A percentile compares a stretch with the other conserved stretches of the same genome.
These are phyloP conservation scores for Prosopocoilus inquinatus DNA, from an alignment of 2,888 invertebrate genomes.

Conservation along the genomic window DNA sequence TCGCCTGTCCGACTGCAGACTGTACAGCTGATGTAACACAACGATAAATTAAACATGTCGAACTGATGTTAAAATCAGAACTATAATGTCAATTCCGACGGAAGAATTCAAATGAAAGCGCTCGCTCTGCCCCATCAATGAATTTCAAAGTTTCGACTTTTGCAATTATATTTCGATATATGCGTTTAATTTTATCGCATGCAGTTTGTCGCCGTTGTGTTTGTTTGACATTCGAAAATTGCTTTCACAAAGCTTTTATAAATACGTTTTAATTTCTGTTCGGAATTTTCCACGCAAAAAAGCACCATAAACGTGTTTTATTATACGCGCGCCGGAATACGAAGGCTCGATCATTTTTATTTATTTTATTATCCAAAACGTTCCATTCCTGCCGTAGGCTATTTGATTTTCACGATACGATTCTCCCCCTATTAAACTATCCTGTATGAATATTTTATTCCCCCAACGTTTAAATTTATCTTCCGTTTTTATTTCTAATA, in stretches of 20 bases:
- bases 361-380: not conserved
- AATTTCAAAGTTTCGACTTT: not conserved
- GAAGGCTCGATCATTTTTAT: not conserved
- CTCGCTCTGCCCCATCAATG: not conserved
- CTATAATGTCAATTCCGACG: not conserved
- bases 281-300: not conserved
- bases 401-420: no score
- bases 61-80: not conserved
- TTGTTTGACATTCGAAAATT: not conserved
- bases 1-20: not conserved
- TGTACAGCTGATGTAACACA: not conserved
- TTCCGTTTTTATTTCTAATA: no score
- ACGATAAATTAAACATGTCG: slow-evolving; percentile 1
- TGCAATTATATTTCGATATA: not conserved
- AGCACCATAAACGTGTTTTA: not conserved
- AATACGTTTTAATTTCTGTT: not conserved
- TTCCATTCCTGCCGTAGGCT: not conserved
- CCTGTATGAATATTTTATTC: no score
- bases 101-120: slow-evolving; percentile 1
- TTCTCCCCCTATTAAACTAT: no score
- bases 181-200: slow-evolving; percentile 1
- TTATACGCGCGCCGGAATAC: not conserved
- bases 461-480: no score
- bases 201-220: not conserved
- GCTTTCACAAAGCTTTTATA: not conserved